Evolutionary conservation across 2,888 invertebrate species (phyloP).

Genomic region (Toxonevra muliebris): DNA sequence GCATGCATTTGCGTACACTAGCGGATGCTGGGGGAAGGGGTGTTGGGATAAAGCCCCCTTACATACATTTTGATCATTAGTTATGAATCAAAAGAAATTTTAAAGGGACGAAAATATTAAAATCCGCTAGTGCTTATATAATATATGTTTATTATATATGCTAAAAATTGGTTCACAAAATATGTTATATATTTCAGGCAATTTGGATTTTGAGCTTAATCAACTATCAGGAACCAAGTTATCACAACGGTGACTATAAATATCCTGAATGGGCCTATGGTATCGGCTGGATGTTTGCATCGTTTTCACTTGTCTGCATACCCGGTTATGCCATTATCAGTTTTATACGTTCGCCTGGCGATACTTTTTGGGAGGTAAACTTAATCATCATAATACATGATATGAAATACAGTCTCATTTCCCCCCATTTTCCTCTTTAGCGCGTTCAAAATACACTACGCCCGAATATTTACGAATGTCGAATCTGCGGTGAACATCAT

Average conservation of each 20-base stretch:
- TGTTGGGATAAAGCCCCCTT: no score
- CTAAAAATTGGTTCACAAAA: not conserved
- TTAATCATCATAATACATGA: no score
- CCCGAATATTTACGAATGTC: conserved; percentile 80
- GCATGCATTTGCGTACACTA: not conserved
- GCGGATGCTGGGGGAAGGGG: no score
- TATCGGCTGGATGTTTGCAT: conserved; percentile 87
- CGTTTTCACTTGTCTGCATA: conserved; percentile 84
- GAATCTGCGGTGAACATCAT: conserved; percentile 78
- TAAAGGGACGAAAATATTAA: no score
- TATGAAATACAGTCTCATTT: no score
- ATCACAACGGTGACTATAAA: conserved; percentile 79
- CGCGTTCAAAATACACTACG: conserved; percentile 79
- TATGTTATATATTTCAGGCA: conserved; percentile 67
- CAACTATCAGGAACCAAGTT: conserved; percentile 86
- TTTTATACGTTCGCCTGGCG: conserved; percentile 76
- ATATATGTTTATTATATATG: no score
- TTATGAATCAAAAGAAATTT: no score
- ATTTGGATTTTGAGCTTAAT: conserved; percentile 90
- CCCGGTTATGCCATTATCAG: conserved; percentile 82
- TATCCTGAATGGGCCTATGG: conserved; percentile 86
- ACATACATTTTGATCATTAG: no score
- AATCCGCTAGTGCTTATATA: no score
- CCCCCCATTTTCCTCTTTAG: conserved; percentile 67
- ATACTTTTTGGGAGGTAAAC: conserved; percentile 75